Evolutionary conservation across 2,797 vertebrate species (phyloP), one percentile per base, ranked within the genome.

Genomic region (Zalophus californianus): DNA sequence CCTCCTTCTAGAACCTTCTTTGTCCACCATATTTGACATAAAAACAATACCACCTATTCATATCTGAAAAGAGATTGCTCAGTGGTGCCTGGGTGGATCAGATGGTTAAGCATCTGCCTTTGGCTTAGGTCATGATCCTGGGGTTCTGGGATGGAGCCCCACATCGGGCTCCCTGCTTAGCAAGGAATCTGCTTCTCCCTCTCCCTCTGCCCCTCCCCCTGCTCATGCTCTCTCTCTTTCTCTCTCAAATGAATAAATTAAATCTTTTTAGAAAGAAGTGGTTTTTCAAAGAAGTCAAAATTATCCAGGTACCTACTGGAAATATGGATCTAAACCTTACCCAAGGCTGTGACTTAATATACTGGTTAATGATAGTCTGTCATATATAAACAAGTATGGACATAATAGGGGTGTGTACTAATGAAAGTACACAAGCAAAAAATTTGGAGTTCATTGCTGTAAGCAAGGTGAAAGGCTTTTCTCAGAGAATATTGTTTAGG

Each of bases 281-380:
- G 18, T 93, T 93, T 64, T 64, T 73, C 64, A 77, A 90, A 86
- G 68, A 91, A 78, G 32, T 96, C 70, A 56, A 78, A 96, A 95
- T 72, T 78, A 97, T 66, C 54, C 62, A 73, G 41, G 50, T 78
- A 48, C 8, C 41, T 92, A 48, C 56, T 89, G 13, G 70, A 86
- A 89, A 93, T 77, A 60, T 41, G 48, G 18, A 44, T 82, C 48
- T 56, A 86, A 72, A 70, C 2, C 38, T 91, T 80, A 8, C 64
- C 75, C 35, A 52, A 50, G 52, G 4, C 23, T 87, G 12, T 80
- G 52, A 64, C 52, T 68, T 83, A 62, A 82, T 86, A 92, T 54
- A 86, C 38, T 92, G 35, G 38, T 50, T 87, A 93, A 75, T 86
- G 79, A 95, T 32, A 79, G 32, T 29, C 85, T 82, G n/a, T 75